Evolutionary conservation across 2,888 invertebrate species (phyloP).

Genomic region (Hylaea fasciaria): DNA sequence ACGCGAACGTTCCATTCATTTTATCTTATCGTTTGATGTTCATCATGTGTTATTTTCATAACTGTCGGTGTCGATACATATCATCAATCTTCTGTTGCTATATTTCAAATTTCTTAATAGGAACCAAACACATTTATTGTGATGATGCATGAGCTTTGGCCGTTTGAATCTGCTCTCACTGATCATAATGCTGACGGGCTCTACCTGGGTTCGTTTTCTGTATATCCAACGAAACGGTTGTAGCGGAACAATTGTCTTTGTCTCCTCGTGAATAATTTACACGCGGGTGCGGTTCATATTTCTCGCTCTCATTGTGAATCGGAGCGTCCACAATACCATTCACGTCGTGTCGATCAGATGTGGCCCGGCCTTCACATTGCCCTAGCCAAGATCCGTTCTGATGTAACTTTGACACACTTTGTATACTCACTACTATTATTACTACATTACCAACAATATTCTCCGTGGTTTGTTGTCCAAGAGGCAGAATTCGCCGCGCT

Average conservation of each 20-base stretch:
- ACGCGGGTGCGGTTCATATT: conserved; percentile 10
- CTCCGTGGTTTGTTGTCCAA: conserved; percentile 5
- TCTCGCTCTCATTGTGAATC: conserved; percentile 25
- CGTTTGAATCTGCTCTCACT: too few species aligned
- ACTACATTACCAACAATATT: not conserved
- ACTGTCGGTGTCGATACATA: conserved; percentile 5
- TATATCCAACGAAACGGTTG: not conserved
- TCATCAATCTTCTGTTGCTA: conserved; percentile 3
- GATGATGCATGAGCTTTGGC: too few species aligned
- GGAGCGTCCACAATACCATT: conserved; percentile 35
- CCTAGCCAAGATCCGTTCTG: conserved; percentile 55
- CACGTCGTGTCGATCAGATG: conserved; percentile 58
- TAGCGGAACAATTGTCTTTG: conserved; percentile 15
- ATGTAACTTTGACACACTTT: conserved; percentile 61
- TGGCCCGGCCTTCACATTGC: conserved; percentile 76
- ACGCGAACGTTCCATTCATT: not conserved
- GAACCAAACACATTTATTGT: too few species aligned
- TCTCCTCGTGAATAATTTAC: conserved; percentile 24
- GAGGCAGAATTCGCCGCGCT: conserved; percentile 45
- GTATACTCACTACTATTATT: not conserved
- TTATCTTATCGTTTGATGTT: conserved; percentile 1
- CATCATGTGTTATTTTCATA: conserved; percentile 2
- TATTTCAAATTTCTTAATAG: too few species aligned
- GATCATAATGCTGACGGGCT: not conserved
- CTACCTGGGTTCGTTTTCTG: not conserved